Evolutionary conservation across 2,113 vertebrate genomes (phyloP).

Genomic region (Polypterus senegalus): DNA sequence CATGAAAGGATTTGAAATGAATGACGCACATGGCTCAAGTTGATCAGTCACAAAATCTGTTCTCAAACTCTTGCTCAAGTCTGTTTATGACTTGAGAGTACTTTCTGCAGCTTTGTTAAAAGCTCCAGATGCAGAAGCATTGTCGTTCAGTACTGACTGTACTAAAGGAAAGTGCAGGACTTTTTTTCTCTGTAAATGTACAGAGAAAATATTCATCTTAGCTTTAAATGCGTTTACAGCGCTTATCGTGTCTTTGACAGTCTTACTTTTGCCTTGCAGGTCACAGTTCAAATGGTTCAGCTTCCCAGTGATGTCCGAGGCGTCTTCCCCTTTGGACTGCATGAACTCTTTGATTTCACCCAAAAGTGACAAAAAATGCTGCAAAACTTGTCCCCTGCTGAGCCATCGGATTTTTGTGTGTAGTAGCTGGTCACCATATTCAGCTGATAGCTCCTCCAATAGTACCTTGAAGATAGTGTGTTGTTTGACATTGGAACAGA

Average conservation of each 20-base stretch:
- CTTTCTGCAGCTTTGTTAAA: slow-evolving; percentile 22
- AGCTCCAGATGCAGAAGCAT: slow-evolving; percentile 16
- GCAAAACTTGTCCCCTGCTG: slow-evolving; percentile 16
- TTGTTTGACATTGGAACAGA: slow-evolving; percentile 21
- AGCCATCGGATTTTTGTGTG: slow-evolving; percentile 21
- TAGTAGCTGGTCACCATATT: slow-evolving; percentile 24
- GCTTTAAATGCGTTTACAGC: slow-evolving; percentile 25
- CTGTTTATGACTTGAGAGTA: slow-evolving; percentile 17
- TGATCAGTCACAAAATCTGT: slow-evolving; percentile 21
- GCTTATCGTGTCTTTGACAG: slow-evolving; percentile 18
- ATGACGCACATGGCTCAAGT: slow-evolving; percentile 20
- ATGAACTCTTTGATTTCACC: slow-evolving; percentile 22
- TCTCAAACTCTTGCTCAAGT: slow-evolving; percentile 20
- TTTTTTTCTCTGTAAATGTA: slow-evolving; percentile 22
- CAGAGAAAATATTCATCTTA: slow-evolving; percentile 24
- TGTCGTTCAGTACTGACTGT: slow-evolving; percentile 21
- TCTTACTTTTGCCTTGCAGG: slow-evolving; percentile 29
- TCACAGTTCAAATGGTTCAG: slow-evolving; percentile 28
- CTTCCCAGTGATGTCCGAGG: slow-evolving; percentile 23
- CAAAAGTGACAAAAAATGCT: slow-evolving; percentile 19
- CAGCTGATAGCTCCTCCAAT: slow-evolving; percentile 20
- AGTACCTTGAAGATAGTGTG: slow-evolving; percentile 21
- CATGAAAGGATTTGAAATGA: slow-evolving; percentile 23
- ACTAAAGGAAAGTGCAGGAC: slow-evolving; percentile 26
- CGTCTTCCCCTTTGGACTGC: slow-evolving; percentile 17